phyloP scores from a whole-genome alignment of 2,888 invertebrate species.

The Drosophila stalkeri region DNA sequence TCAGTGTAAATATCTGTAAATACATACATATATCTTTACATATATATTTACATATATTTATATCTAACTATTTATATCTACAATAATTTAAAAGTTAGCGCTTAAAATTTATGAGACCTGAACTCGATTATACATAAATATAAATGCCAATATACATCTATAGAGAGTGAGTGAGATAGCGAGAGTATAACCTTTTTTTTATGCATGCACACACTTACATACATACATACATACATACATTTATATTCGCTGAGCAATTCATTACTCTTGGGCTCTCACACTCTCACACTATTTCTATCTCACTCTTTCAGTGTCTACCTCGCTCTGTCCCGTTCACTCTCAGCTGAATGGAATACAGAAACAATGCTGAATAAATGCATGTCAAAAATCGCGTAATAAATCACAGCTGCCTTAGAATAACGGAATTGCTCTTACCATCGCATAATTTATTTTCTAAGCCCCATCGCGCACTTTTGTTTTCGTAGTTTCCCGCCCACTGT shows the following conservation, averaged over 20 bases:
- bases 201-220: conserved; percentile 3
- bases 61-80: neutral
- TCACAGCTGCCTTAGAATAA: conserved; percentile 50
- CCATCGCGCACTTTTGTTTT: conserved; percentile 30
- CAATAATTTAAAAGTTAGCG: conserved; percentile 25
- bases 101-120: conserved; percentile 29
- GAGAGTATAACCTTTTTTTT: conserved; percentile 1
- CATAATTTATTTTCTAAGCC: conserved; percentile 74
- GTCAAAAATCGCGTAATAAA: conserved; percentile 76
- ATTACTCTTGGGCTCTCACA: conserved; percentile 33
- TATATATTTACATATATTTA: neutral
- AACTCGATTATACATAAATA: conserved; percentile 22
- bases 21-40: neutral
- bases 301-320: neutral
- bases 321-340: neutral
- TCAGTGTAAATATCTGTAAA: neutral
- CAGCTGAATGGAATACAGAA: conserved; percentile 9
- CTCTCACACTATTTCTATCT: neutral
- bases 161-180: neutral
- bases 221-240: neutral
- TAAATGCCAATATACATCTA: conserved; percentile 15
- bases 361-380: conserved; percentile 49
- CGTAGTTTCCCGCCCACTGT: conserved; percentile 1
- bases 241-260: conserved; percentile 46
- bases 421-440: conserved; percentile 24